phyloP scores from a whole-genome alignment of 2,113 vertebrate genomes.

The Piliocolobus tephrosceles region DNA sequence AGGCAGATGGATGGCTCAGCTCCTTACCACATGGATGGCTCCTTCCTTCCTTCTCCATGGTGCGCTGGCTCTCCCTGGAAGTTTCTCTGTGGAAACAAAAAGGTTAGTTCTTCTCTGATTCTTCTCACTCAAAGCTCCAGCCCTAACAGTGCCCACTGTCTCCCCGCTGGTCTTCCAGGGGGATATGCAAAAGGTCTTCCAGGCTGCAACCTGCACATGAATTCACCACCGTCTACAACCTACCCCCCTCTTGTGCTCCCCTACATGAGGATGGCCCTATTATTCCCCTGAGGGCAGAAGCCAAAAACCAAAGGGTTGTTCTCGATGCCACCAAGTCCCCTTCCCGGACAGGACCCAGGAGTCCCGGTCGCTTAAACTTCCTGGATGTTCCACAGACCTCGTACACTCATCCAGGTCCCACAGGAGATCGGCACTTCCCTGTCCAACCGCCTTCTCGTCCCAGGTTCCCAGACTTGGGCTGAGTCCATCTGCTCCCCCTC shows the following conservation, averaged over 20 bases:
- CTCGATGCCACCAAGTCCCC: not conserved
- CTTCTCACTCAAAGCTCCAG: not conserved
- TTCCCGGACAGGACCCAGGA: not conserved
- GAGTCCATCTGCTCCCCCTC: no score
- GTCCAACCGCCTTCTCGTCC: not conserved
- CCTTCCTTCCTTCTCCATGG: not conserved
- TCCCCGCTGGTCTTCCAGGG: no score
- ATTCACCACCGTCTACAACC: not conserved
- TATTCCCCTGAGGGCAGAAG: not conserved
- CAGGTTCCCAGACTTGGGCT: not conserved
- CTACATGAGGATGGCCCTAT: not conserved
- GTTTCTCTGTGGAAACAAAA: slow-evolving; percentile 30
- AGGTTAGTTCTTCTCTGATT: not conserved
- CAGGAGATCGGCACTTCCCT: not conserved
- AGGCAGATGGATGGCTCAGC: not conserved
- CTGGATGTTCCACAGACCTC: not conserved
- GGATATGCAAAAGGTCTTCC: fast-evolving
- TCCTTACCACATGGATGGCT: slow-evolving; percentile 26
- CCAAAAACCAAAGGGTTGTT: not conserved
- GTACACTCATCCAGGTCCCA: no score
- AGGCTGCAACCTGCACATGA: not conserved
- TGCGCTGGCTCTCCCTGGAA: not conserved
- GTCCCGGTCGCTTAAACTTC: not conserved
- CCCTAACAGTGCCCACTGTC: not conserved
- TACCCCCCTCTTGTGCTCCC: not conserved